A percentile compares a stretch with the other conserved stretches of the same genome.
Evolutionary conservation across 2,113 vertebrate species (phyloP).

Genomic region (Oenanthe oenanthe): DNA sequence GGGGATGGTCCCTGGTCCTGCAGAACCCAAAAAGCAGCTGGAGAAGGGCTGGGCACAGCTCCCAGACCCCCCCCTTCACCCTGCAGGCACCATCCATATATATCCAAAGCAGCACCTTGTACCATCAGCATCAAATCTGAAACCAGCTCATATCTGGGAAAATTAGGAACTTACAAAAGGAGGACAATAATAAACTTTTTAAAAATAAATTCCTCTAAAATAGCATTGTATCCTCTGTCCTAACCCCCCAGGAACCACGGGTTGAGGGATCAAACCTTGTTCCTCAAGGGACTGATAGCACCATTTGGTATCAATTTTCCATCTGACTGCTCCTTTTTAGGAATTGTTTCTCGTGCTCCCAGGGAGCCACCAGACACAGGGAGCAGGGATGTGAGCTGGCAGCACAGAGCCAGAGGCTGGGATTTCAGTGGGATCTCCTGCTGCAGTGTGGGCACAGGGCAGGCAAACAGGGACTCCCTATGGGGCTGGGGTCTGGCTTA

Average conservation of each 20-base stretch:
- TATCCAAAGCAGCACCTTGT: not conserved
- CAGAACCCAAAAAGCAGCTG: accelerated
- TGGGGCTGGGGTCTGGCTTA: accelerated
- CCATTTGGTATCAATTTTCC: conserved; percentile 44
- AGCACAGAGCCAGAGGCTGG: accelerated
- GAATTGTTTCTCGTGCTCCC: not conserved
- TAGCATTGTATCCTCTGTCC: not conserved
- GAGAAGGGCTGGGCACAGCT: not conserved
- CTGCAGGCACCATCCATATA: accelerated
- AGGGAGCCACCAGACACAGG: not conserved
- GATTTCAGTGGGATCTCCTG: accelerated
- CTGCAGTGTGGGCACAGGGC: accelerated
- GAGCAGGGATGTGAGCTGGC: accelerated
- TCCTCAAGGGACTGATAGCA: conserved; percentile 6
- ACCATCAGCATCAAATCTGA: not conserved
- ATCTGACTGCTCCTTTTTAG: conserved; percentile 49
- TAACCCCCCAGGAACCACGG: not conserved
- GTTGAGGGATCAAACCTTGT: not conserved
- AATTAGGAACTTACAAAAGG: not conserved
- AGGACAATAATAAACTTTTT: not conserved
- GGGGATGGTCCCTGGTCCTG: not conserved
- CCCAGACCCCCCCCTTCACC: not conserved
- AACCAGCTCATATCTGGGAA: not conserved
- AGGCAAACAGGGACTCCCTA: accelerated
- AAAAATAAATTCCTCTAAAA: not conserved